Percentiles rank a stretch among this genome's conserved stretches.
Conservation (phyloP, 1,140 invertebrate species). For the Drosophila eugracilis region DNA sequence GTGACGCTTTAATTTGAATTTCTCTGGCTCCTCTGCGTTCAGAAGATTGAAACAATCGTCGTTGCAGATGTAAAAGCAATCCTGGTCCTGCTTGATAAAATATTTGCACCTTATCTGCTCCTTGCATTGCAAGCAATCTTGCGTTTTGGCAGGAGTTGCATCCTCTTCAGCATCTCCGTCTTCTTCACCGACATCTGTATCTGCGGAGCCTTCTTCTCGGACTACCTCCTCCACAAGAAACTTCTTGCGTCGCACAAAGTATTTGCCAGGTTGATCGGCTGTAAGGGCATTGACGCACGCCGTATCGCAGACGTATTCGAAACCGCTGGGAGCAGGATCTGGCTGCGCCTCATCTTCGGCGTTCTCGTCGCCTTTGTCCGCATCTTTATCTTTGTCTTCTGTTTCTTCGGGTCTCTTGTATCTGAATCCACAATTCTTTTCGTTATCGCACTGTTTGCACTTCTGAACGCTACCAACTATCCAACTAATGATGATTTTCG, state of each 20-base stretch:
- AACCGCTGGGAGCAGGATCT: background rate
- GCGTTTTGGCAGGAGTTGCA: background rate
- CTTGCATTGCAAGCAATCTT: conserved; percentile 74
- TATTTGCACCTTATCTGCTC: conserved; percentile 86
- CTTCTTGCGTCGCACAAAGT: conserved; percentile 84
- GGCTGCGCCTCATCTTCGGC: conserved; percentile 14
- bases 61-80: conserved; percentile 86
- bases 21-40: conserved; percentile 86
- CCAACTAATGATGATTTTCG: conserved; percentile 77
- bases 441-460: conserved; percentile 66
- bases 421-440: conserved; percentile 74
- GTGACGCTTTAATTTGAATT: conserved; percentile 85
- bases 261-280: conserved; percentile 75
- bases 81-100: conserved; percentile 86
- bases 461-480: conserved; percentile 66
- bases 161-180: conserved; percentile 15
- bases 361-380: conserved; percentile 1
- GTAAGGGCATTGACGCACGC: conserved; percentile 84
- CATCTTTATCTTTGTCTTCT: conserved; percentile 21
- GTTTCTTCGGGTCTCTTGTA: conserved; percentile 54
- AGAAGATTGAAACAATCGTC: conserved; percentile 86
- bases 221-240: conserved; percentile 76
- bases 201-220: conserved; percentile 15
- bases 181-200: conserved; percentile 16
- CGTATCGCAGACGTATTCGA: conserved; percentile 84